Conservation (phyloP, 2,797 vertebrate genomes). For the Sarcophilus harrisii region DNA sequence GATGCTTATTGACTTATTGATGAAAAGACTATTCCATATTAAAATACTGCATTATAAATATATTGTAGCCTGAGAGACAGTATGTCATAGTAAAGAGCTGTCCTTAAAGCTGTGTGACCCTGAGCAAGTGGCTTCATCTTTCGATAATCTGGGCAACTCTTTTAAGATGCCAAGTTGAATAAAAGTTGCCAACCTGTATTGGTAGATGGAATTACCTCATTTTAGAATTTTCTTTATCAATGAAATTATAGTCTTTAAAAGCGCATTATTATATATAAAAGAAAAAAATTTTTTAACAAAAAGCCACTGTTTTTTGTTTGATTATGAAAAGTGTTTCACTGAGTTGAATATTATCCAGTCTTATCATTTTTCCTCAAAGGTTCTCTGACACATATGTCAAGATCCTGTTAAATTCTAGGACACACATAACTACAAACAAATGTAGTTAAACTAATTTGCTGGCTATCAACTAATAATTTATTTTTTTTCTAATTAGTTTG, state of each 20-base stretch:
- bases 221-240: neutral
- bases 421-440: too few species aligned
- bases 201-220: neutral
- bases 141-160: neutral
- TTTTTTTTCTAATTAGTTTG: neutral
- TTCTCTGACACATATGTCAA: too few species aligned
- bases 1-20: neutral
- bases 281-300: neutral
- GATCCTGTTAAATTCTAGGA: too few species aligned
- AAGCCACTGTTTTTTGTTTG: too few species aligned
- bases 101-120: neutral
- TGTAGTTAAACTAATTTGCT: too few species aligned
- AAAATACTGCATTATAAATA: neutral
- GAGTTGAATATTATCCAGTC: too few species aligned
- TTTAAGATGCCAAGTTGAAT: neutral
- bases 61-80: neutral
- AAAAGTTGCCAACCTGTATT: neutral
- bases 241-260: neutral
- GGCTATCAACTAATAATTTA: too few species aligned
- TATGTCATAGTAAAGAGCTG: neutral
- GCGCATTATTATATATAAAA: neutral
- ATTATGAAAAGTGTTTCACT: too few species aligned
- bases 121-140: neutral
- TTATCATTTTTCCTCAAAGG: too few species aligned
- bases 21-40: neutral